phyloP scores from a whole-genome alignment of 2,888 invertebrate genomes.

The Drosophila nigricruria region DNA sequence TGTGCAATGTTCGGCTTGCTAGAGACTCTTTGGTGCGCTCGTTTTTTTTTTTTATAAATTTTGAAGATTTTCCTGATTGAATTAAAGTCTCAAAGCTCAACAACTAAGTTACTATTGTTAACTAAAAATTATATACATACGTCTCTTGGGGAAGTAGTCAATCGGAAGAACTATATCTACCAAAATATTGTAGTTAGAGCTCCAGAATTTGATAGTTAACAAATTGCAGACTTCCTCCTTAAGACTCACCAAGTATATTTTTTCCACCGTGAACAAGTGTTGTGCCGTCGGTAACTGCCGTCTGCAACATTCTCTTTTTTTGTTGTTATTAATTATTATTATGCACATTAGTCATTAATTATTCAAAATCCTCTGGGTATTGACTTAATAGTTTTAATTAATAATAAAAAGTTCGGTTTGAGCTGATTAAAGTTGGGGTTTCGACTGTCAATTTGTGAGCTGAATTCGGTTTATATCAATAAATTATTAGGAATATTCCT shows the following conservation, averaged over 20 bases:
- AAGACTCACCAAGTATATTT: no score
- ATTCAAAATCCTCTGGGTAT: constrained; percentile 8
- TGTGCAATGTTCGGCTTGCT: background rate
- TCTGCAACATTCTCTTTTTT: background rate
- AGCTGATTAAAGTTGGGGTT: background rate
- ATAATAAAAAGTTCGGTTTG: background rate
- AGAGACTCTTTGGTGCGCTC: background rate
- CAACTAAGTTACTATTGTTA: no score
- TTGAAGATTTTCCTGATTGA: no score
- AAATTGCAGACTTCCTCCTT: no score
- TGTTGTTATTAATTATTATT: background rate
- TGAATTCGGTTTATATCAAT: background rate
- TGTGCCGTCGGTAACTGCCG: background rate
- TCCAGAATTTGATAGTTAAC: background rate
- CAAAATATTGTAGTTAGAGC: no score
- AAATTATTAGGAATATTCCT: background rate
- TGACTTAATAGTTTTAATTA: constrained; percentile 7
- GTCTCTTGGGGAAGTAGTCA: no score
- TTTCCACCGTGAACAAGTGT: background rate
- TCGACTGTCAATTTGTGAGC: background rate
- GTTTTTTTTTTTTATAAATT: no score
- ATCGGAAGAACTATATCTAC: no score
- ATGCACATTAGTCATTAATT: constrained; percentile 10
- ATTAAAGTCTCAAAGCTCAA: no score
- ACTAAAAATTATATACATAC: no score